Percentiles rank a stretch among this genome's conserved stretches.
These are phyloP conservation scores for Nothocercus julius DNA, from an alignment of 2,113 vertebrate species.

Conservation along the genomic window DNA sequence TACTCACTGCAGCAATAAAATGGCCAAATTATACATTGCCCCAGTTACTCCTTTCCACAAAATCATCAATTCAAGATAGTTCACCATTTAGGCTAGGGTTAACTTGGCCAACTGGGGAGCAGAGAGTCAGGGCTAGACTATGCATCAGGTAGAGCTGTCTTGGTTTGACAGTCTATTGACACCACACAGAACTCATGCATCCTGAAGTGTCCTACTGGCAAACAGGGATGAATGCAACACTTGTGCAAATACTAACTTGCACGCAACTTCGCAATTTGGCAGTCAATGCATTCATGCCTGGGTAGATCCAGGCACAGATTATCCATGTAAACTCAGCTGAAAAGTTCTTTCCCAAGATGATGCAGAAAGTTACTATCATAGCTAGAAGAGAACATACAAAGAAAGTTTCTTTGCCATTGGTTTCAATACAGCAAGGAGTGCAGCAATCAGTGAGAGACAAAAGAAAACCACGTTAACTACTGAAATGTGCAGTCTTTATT, in stretches of 20 bases:
- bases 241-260: rapidly evolving
- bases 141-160: not conserved
- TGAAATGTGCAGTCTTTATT: not conserved
- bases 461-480: not conserved
- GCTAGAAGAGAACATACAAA: not conserved
- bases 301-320: not conserved
- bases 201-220: not conserved
- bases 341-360: not conserved
- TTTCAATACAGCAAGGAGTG: not conserved
- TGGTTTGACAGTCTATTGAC: not conserved
- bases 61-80: not conserved
- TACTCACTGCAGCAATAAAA: not conserved
- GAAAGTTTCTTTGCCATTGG: not conserved
- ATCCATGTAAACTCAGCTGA: not conserved
- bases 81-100: rapidly evolving
- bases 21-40: not conserved
- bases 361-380: not conserved
- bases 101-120: not conserved
- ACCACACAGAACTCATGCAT: not conserved
- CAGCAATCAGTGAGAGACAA: not conserved
- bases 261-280: rapidly evolving
- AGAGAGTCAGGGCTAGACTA: not conserved
- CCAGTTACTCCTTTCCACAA: not conserved
- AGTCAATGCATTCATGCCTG: not conserved
- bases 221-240: not conserved